phyloP scores from a whole-genome alignment of 2,797 vertebrate species.

The Potorous gilbertii region DNA sequence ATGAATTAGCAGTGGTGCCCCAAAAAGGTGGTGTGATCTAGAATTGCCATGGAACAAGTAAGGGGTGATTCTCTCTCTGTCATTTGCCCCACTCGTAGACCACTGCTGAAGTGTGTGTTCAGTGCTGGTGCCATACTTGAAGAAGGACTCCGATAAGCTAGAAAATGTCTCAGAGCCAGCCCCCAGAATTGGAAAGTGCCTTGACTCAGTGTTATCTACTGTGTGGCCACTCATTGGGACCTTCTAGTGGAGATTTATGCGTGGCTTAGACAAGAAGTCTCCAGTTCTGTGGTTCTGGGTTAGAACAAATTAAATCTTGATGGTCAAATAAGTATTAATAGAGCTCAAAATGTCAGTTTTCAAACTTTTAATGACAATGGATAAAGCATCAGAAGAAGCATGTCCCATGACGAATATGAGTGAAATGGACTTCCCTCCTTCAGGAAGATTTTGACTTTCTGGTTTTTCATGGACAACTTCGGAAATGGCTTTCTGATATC shows the following conservation, averaged over 20 bases:
- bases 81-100: neutral
- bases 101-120: neutral
- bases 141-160: neutral
- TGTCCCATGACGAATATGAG: neutral
- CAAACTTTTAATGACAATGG: neutral
- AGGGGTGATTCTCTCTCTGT: neutral
- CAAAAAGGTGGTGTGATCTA: neutral
- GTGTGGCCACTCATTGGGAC: neutral
- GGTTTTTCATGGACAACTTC: neutral
- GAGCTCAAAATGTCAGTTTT: neutral
- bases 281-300: neutral
- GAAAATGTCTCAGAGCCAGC: neutral
- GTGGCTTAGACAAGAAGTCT: neutral
- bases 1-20: neutral
- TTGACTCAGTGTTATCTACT: neutral
- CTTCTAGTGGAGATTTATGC: neutral
- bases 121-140: neutral
- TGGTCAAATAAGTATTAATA: neutral
- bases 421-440: neutral
- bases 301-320: neutral
- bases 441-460: neutral
- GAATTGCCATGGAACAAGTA: neutral
- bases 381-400: neutral
- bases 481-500: neutral
- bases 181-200: neutral